These are phyloP conservation scores for Oreochromis aureus DNA, from an alignment of 2,113 vertebrate species.

Conservation along the genomic window DNA sequence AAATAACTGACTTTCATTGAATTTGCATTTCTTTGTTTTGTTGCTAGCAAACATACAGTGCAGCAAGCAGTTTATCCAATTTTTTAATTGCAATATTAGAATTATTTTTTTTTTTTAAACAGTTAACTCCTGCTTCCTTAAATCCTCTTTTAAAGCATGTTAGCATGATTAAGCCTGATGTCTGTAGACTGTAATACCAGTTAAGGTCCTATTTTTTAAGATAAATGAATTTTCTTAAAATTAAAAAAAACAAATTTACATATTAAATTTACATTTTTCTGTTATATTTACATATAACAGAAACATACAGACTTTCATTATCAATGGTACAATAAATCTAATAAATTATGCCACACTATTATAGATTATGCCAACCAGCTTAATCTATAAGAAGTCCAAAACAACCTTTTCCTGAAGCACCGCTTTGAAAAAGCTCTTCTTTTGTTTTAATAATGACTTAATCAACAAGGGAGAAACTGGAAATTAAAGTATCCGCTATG, in stretches of 20 bases:
- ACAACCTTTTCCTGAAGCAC: not conserved
- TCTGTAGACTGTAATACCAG: fast-evolving
- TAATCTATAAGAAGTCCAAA: not conserved
- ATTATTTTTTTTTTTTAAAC: not conserved
- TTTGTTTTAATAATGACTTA: not conserved
- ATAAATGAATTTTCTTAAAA: fast-evolving
- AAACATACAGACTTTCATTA: not conserved
- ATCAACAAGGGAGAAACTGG: not conserved
- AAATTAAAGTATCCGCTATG: not conserved
- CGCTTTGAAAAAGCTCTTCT: not conserved
- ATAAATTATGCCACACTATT: not conserved
- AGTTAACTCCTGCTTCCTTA: not conserved
- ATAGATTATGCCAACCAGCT: not conserved
- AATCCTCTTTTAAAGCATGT: not conserved
- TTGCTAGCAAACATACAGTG: not conserved
- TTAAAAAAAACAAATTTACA: not conserved
- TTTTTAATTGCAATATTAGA: not conserved
- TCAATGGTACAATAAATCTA: not conserved
- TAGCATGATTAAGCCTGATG: not conserved
- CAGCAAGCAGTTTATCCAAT: not conserved
- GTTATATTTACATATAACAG: not conserved
- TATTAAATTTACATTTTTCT: not conserved
- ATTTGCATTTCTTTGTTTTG: not conserved
- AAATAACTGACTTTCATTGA: not conserved
- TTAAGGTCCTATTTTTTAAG: not conserved